Evolutionary conservation across 2,888 invertebrate species (phyloP), one percentile per base, ranked within the genome.

Genomic region (Epiblema foenella): DNA sequence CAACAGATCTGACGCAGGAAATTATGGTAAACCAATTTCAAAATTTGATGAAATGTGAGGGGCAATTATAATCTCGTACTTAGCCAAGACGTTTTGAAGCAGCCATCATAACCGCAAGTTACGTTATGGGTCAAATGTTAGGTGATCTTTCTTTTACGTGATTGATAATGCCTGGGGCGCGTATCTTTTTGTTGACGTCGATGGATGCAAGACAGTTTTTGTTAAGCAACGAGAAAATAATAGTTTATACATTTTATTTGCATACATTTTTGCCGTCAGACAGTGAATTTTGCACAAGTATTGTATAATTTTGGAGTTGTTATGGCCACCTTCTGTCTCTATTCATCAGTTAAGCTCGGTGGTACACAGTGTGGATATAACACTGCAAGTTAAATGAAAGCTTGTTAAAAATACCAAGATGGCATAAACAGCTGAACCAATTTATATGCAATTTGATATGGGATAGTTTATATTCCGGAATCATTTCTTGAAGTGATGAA

Each of bases 71-170:
- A n/a, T 46, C n/a, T 46, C n/a, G 46, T 20, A 24, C n/a, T 46
- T 29, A 29, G 46, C 24, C 24, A 60, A 42, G 29, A 60, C 18
- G 29, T 9, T 29, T 60, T 46, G 39, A 68, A 49, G 62, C 17
- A 52, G 51, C 18, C 46, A 60, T n/a, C 51, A 51, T 63, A 29
- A 63, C 37, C 63, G n/a, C 52, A 66, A 17, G 33, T 58, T 69
- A 58, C 64, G 69, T 59, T 65, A 42, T 42, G 18, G 69, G 64
- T 69, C 69, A 65, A 65, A 65, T 59, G 59, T 69, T 65, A 46
- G 52, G 52, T 59, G 64, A 69, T 65, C 58, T 51, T 69, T 69
- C 57, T 64, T 65, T 65, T 18, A 39, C 58, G 58, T 69, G 69
- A 69, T 69, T 69, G 64, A 65, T 56, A 63, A 37, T 20, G 69